These are phyloP conservation scores for Aethes cnicana DNA, from an alignment of 2,888 invertebrate species.

Conservation along the genomic window DNA sequence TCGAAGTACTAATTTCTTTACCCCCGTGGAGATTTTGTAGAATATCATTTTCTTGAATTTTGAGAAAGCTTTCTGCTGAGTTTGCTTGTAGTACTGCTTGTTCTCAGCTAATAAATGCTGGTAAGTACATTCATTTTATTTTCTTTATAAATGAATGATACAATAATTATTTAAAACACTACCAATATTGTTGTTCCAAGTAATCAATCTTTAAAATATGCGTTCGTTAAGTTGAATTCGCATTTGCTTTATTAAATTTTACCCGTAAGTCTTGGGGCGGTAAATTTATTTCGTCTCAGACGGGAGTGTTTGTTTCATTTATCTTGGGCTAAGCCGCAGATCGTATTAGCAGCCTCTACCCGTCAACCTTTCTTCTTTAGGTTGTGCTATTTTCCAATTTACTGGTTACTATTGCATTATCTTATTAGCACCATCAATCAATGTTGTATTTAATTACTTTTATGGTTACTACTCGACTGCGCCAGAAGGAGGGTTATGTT, in stretches of 20 bases:
- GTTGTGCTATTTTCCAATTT: not conserved
- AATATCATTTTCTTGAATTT: no score
- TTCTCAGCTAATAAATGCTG: not conserved
- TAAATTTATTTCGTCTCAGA: slow-evolving; percentile 67
- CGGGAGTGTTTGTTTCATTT: slow-evolving; percentile 42
- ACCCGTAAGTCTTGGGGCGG: slow-evolving; percentile 53
- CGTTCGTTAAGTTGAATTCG: slow-evolving; percentile 56
- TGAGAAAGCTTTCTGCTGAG: no score
- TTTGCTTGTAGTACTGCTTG: not conserved
- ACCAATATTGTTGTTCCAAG: slow-evolving; percentile 8
- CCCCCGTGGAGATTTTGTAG: no score
- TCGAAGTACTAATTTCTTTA: not conserved
- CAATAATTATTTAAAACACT: not conserved
- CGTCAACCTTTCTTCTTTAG: slow-evolving; percentile 17
- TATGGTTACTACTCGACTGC: no score
- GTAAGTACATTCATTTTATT: not conserved
- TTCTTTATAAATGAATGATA: not conserved
- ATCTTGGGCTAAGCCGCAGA: slow-evolving; percentile 49
- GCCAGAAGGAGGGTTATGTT: no score
- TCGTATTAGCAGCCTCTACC: slow-evolving; percentile 55
- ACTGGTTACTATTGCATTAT: not conserved
- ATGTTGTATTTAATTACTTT: no score
- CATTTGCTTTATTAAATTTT: slow-evolving; percentile 75
- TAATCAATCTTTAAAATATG: slow-evolving; percentile 68
- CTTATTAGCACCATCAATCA: no score